Conservation (phyloP, 2,113 vertebrate species). For the Carollia perspicillata region DNA sequence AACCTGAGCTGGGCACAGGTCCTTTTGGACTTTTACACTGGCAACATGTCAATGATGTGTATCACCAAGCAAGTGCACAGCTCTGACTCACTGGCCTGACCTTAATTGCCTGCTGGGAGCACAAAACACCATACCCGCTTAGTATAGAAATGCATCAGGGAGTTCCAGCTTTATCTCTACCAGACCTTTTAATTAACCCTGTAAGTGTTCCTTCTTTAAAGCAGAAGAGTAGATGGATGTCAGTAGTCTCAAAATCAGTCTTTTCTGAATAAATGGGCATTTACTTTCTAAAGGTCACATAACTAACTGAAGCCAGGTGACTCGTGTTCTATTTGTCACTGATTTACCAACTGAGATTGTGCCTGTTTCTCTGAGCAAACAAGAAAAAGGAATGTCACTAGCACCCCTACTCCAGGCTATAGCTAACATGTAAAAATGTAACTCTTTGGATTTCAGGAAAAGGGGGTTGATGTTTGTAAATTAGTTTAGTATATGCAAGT, state of each 20-base stretch:
- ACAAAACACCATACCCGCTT: background rate
- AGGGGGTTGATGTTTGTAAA: background rate
- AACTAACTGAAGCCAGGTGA: conserved; percentile 40
- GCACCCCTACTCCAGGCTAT: background rate
- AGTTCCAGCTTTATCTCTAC: background rate
- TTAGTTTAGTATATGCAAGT: background rate
- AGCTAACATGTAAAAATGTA: background rate
- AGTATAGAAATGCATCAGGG: background rate
- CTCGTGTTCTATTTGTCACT: background rate
- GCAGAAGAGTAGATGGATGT: background rate
- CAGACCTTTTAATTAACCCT: background rate
- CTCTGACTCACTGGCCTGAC: conserved; percentile 77
- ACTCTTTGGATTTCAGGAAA: conserved; percentile 7
- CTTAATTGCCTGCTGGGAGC: conserved; percentile 62
- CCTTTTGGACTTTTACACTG: background rate
- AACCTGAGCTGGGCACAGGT: conserved; percentile 27
- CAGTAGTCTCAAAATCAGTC: background rate
- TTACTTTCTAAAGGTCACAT: conserved; percentile 35
- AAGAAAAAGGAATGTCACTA: background rate
- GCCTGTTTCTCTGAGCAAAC: background rate
- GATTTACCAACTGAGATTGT: background rate
- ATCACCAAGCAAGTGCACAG: conserved; percentile 35
- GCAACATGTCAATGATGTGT: conserved; percentile 32
- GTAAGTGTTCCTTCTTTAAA: background rate
- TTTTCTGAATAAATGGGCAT: background rate